These are phyloP conservation scores for Brachyopa scutellaris DNA, from an alignment of 2,888 invertebrate genomes.

Conservation along the genomic window DNA sequence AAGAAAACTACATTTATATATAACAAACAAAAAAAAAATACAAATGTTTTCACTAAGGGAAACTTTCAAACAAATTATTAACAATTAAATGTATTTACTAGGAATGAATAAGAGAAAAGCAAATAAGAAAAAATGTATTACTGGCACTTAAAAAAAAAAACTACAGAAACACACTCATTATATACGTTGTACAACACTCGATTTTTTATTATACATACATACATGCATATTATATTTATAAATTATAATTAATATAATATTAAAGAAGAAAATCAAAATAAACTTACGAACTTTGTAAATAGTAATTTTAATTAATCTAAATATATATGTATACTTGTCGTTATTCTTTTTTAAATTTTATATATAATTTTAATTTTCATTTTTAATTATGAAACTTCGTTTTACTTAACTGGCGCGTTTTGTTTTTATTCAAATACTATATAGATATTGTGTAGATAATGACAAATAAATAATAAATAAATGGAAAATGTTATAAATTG, in stretches of 20 bases:
- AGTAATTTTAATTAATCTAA: slow-evolving; percentile 19
- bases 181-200: slow-evolving; percentile 56
- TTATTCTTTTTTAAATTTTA: slow-evolving; percentile 25
- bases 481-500: slow-evolving; percentile 22
- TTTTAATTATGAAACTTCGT: too few relatives aligned
- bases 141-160: slow-evolving; percentile 40
- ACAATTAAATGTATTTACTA: slow-evolving; percentile 9
- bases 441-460: slow-evolving; percentile 56
- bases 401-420: too few relatives aligned
- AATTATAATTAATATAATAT: slow-evolving; percentile 11
- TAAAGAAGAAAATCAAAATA: slow-evolving; percentile 51
- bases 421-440: slow-evolving; percentile 12
- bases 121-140: slow-evolving; percentile 1
- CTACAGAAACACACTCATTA: slow-evolving; percentile 44
- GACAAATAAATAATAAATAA: slow-evolving; percentile 45
- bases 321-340: slow-evolving; percentile 25
- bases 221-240: slow-evolving; percentile 1
- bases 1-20: not conserved
- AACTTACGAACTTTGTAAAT: slow-evolving; percentile 62
- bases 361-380: slow-evolving; percentile 29
- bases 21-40: not conserved
- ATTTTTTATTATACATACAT: slow-evolving; percentile 29
- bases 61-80: slow-evolving; percentile 20
- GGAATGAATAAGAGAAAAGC: not conserved
- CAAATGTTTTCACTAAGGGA: slow-evolving; percentile 44